Base-by-base conservation (phyloP, 2,888 invertebrate genomes). In the Melanchra persicariae region DNA sequence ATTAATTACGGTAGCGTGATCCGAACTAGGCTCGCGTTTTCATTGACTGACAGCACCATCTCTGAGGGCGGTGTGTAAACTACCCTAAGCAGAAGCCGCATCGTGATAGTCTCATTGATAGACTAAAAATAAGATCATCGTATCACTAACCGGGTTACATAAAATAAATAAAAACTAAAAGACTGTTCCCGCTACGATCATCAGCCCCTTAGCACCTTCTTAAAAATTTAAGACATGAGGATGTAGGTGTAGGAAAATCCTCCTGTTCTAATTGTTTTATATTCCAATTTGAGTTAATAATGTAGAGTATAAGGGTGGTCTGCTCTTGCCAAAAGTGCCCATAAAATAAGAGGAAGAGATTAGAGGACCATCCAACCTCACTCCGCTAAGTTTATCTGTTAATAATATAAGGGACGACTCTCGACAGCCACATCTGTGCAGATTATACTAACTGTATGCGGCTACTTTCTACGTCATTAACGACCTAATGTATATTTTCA, bases 1-100 rank as follows among this genome's bases (percentile, higher is more conserved):
- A 75, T 67, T 79, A 83, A 81, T 81, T 75, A 67, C 61, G 45
- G 66, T 71, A 62, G 60, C 81, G 74, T 77, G 80, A 66, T 61
- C 57, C 47, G 34, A 79, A 64, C 64, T 59, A 71, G 57, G 68
- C 55, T 55, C 68, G 40, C 61, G 66, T 63, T 73, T 54, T 63
- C 62, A 70, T 30, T 62, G 62, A 62, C 72, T 62, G 79, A 65
- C 67, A 77, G 70, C 51, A 63, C 61, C 58, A 54, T 34, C 37
- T 51, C 24, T 57, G 52, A 70, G 40, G 51, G 49, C 62, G 51
- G 51, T 47, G 52, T 66, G 65, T 69, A 66, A 66, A 63, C 22
- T 55, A 61, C 52, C 45, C 63, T 67, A 57, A 47, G 7, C 60
- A 51, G 5, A 70, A 79, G 55, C 26, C 26, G 58, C 71, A 55